Conservation (phyloP, 2,113 vertebrate genomes). For the Dicentrarchus labrax region DNA sequence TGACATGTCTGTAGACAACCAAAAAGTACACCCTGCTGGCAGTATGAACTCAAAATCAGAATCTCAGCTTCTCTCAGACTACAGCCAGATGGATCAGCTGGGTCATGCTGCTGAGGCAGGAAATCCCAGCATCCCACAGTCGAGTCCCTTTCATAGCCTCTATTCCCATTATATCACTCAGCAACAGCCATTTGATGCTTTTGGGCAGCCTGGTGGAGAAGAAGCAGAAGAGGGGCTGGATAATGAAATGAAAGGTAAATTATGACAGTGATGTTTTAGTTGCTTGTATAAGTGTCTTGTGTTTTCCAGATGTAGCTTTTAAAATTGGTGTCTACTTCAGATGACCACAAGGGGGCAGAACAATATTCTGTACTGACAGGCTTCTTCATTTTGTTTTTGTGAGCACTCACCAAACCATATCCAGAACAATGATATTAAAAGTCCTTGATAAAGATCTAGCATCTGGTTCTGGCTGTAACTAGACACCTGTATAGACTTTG, state of each 20-base stretch:
- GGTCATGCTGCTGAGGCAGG: neutral
- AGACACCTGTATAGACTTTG: neutral
- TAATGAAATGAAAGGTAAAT: slow-evolving; percentile 52
- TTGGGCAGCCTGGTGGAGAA: neutral
- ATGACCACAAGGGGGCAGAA: slow-evolving; percentile 50
- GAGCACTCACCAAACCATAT: neutral
- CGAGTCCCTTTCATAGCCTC: neutral
- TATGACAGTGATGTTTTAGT: neutral
- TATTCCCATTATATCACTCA: neutral
- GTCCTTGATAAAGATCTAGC: neutral
- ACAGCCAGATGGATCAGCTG: neutral
- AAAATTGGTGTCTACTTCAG: neutral
- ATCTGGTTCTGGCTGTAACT: slow-evolving; percentile 6
- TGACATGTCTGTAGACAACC: neutral
- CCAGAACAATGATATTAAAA: too few species aligned
- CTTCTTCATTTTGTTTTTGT: neutral
- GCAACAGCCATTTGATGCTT: neutral
- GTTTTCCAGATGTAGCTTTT: neutral
- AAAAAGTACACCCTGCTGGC: neutral
- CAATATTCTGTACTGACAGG: neutral
- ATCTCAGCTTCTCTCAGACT: neutral
- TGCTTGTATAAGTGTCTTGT: neutral
- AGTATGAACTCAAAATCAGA: neutral
- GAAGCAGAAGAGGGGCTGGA: neutral
- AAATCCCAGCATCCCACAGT: slow-evolving; percentile 21